Evolutionary conservation across 2,797 vertebrate species (phyloP), one percentile per base, ranked within the genome.

Genomic region (Peromyscus eremicus): DNA sequence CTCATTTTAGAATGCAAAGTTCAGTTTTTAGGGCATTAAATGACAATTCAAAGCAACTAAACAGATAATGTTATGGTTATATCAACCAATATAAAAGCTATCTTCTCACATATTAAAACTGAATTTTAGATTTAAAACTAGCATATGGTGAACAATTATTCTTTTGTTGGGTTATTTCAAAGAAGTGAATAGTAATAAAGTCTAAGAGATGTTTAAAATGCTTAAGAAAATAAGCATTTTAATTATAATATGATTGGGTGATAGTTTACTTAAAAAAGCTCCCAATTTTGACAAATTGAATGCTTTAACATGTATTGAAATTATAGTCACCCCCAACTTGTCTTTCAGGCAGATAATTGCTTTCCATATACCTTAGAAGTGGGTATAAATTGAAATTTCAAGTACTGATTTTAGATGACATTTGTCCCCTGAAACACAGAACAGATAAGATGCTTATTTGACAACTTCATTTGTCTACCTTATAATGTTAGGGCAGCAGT

Each of bases 351-450:
- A 92, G 64, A 83, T 89, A 89, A 97, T 93, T 96, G 68, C 73
- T 95, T 96, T 94, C 70, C 23, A 37, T 86, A 55, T 49, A 95
- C 46, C 40, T 91, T 83, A 79, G 82, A 86, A 62, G 40, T 89
- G 4, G 70, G 14, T 84, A 95, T 86, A 85, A 95, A 92, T 75
- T 92, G 73, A 94, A 94, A 92, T 95, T 96, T 96, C 86, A 96
- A 86, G 62, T 92, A 75, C 46, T 92, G 70, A 95, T 94, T 94
- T 68, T 79, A 29, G 79, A 85, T 88, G 29, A 95, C 84, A 49
- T 76, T 85, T 60, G 34, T 43, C 2, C 32, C 32, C 13, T 87
- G 68, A 79, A 91, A 96, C 94, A 80, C 80, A 21, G 34, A 96
- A 70, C 13, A 62, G 77, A 85, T 89, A 95, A 96, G 81, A 89